Evolutionary conservation across 2,888 invertebrate species (phyloP), one percentile per base, ranked within the genome.

Genomic region (Thymelicus acteon): DNA sequence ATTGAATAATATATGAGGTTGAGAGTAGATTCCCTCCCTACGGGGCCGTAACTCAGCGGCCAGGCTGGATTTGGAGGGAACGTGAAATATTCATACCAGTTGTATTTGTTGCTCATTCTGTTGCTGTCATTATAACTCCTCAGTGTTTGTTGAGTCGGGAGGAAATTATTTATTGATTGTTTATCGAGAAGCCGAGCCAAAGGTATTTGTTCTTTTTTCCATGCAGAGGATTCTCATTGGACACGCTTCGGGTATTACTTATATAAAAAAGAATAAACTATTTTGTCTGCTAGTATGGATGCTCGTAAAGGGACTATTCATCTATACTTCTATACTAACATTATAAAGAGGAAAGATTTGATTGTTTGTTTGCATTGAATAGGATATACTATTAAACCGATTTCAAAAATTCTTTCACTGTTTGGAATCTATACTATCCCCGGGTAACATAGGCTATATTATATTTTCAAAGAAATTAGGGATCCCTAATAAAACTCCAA

Each of bases 1-100:
- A 79, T 81, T 91, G 87, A 91, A 92, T 92, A 87, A 91, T 86
- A 89, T 84, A 92, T 91, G 81, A 86, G 86, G 81, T 80, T 78
- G 82, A 76, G 84, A 88, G 90, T 86, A 79, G 78, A 88, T 87
- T 84, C 82, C 76, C 78, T 85, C 89, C 86, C 90, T 24, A 52
- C 75, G 84, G 89, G 76, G 84, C 78, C 75, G 80, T 91, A 90
- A 87, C 85, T 92, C 91, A 88, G 82, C 83, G 77, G 76, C 79
- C 72, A 78, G 79, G 83, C 80, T 78, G 84, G 82, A 85, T 85
- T 88, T 82, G 83, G 84, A 75, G 75, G 75, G 73, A 67, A 74
- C 72, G 66, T 79, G 78, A 78, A 79, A 79, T 79, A 79, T 75
- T 79, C 76, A 79, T 78, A 80, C 79, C 80, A 73, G 82, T 84